Conservation (phyloP, 1,140 invertebrate genomes). For the Listronotus oregonensis region DNA sequence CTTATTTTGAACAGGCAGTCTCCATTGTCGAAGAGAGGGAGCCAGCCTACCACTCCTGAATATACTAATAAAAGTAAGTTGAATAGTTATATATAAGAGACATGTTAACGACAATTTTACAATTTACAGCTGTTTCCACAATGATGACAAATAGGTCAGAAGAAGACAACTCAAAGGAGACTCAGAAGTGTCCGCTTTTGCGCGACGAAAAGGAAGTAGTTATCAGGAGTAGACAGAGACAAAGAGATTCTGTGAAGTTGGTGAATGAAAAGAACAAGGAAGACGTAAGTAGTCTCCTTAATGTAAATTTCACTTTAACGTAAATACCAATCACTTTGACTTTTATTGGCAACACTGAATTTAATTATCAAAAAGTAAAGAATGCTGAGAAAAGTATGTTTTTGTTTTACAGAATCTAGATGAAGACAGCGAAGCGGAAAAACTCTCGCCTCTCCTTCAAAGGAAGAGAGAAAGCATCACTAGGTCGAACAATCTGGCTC, state of each 20-base stretch:
- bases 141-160: slow-evolving; percentile 61
- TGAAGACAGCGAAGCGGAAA: slow-evolving; percentile 81
- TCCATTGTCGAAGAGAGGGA: slow-evolving; percentile 46
- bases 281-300: slow-evolving; percentile 56
- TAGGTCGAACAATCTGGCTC: slow-evolving; percentile 44
- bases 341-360: no score
- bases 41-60: slow-evolving; percentile 57
- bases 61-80: slow-evolving; percentile 44
- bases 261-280: slow-evolving; percentile 65
- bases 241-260: slow-evolving; percentile 60
- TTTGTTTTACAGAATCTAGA: slow-evolving; percentile 56
- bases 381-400: slow-evolving; percentile 11
- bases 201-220: slow-evolving; percentile 52
- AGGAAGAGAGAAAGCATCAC: slow-evolving; percentile 40
- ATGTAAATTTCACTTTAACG: no score
- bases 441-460: slow-evolving; percentile 72
- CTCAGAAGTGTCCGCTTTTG: slow-evolving; percentile 56
- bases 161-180: slow-evolving; percentile 60
- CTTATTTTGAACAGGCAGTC: slow-evolving; percentile 68
- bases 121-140: slow-evolving; percentile 69
- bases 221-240: slow-evolving; percentile 52
- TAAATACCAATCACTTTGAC: no score
- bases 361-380: no score
- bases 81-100: neutral
- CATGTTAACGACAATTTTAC: slow-evolving; percentile 57